A percentile compares a stretch with the other conserved stretches of the same genome.
Evolutionary conservation across 2,888 invertebrate species (phyloP).

Genomic region (Epistrophella euchroma): DNA sequence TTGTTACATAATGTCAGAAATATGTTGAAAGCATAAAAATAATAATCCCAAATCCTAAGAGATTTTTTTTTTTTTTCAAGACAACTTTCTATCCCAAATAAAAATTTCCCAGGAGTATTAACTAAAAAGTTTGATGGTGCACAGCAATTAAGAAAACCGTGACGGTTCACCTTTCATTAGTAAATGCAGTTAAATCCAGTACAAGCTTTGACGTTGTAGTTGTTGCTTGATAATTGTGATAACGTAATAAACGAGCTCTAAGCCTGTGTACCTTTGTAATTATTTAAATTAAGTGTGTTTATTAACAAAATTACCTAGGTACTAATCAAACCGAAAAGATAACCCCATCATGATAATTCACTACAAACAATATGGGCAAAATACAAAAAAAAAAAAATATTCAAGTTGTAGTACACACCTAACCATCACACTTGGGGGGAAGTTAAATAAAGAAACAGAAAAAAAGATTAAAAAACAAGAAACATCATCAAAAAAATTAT

Average conservation of each 20-base stretch:
- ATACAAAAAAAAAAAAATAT: neutral
- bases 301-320: constrained; percentile 42
- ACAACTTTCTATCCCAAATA: constrained; percentile 26
- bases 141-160: constrained; percentile 52
- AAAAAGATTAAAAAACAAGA: constrained; percentile 28
- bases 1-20: constrained; percentile 25
- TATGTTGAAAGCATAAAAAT: neutral
- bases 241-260: constrained; percentile 6
- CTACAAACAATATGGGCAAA: constrained; percentile 35
- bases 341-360: constrained; percentile 81
- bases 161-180: constrained; percentile 45
- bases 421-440: constrained; percentile 22
- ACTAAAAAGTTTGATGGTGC: constrained; percentile 4
- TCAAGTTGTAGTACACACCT: neutral
- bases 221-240: neutral
- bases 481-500: constrained; percentile 47
- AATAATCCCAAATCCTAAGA: neutral
- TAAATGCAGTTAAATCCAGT: constrained; percentile 1
- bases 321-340: constrained; percentile 78
- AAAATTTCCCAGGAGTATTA: constrained; percentile 42
- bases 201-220: neutral
- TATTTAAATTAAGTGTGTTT: constrained; percentile 22
- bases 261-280: constrained; percentile 44
- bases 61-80: too few species aligned
- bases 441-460: constrained; percentile 74